phyloP scores from a whole-genome alignment of 2,888 invertebrate species.

The Yponomeuta malinellus region DNA sequence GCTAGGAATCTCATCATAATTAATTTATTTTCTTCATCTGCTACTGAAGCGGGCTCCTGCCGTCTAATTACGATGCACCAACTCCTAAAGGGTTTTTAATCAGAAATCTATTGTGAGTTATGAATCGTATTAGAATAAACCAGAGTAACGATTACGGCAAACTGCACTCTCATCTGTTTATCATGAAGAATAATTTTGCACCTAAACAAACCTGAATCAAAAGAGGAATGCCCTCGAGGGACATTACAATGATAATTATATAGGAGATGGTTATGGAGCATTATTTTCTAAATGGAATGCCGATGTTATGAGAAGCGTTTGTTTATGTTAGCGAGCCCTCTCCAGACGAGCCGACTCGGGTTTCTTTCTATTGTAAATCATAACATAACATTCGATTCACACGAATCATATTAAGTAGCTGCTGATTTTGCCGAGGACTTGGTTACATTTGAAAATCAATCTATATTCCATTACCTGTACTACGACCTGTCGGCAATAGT shows the following conservation, averaged over 20 bases:
- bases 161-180: not conserved
- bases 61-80: not conserved
- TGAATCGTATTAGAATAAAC: not conserved
- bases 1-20: not conserved
- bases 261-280: conserved; percentile 31
- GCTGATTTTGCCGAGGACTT: not conserved
- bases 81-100: no score
- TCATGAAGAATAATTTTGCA: not conserved
- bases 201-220: not conserved
- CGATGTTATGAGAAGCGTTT: conserved; percentile 15
- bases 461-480: not conserved
- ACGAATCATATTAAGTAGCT: not conserved
- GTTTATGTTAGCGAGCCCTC: conserved; percentile 1
- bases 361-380: conserved; percentile 2
- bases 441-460: not conserved
- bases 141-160: not conserved
- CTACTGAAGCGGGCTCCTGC: not conserved
- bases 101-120: no score
- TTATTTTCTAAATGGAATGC: not conserved
- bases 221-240: conserved; percentile 52
- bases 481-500: no score
- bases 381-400: not conserved
- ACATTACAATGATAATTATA: conserved; percentile 27
- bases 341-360: not conserved
- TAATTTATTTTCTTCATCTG: not conserved